Evolutionary conservation across 2,797 vertebrate species (phyloP), one percentile per base, ranked within the genome.

Genomic region (Alfaro cultratus): DNA sequence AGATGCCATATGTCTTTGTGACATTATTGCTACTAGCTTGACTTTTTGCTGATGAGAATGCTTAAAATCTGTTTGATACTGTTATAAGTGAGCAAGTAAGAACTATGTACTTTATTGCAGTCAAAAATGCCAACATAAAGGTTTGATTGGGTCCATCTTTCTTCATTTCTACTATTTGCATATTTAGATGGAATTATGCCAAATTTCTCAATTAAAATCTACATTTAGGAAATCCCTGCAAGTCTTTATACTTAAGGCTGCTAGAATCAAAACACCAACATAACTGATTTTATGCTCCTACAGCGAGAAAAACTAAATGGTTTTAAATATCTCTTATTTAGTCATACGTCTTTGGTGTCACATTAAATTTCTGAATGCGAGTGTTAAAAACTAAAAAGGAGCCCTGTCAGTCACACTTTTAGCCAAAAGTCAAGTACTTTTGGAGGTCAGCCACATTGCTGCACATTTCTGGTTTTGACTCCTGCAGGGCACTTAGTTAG

Each of bases 381-480:
- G 23, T 39, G 21, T 12, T 71, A 67, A 67, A 85, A 43, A 80
- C 64, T 46, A 68, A 77, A 87, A 88, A 87, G 75, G 73, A 76
- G 78, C 74, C 79, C 0, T 26, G 51, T 85, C 80, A 80, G 79
- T 77, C 49, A 18, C 71, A 74, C 67, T 79, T 53, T 77, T 53
- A n/a, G 76, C 39, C 86, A 83, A 83, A 73, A 82, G 76, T 85
- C 43, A 85, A 91, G 89, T 88, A 84, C 82, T 83, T 91, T 89
- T 88, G 80, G 75, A 94, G 90, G 90, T 29, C 89, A 79, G 74
- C 13, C 36, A 43, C 83, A 75, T 87, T 89, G 90, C 91, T 91
- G 87, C 82, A 88, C 80, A 73, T 70, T 62, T 67, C 78, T 67
- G 87, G 71, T 68, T 81, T 78, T 82, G 76, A 74, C 49, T 74